phyloP scores from a whole-genome alignment of 1,140 invertebrate genomes.

The Bombus ignitus region DNA sequence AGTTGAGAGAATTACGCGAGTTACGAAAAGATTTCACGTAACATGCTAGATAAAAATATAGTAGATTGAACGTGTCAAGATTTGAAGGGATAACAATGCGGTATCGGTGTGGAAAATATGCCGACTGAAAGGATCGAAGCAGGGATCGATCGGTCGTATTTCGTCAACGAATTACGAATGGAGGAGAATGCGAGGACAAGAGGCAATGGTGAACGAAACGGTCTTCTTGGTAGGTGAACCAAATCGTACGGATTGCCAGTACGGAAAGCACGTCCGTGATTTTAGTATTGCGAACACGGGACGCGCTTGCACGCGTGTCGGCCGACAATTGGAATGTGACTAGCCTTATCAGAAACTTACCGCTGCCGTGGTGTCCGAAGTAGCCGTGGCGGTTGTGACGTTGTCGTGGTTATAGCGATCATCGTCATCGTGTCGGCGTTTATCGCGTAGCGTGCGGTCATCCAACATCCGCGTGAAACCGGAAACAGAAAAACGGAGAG shows the following conservation, averaged over 20 bases:
- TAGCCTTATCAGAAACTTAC: constrained; percentile 72
- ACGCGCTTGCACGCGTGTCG: constrained; percentile 42
- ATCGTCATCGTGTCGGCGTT: constrained; percentile 41
- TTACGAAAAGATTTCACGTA: no score
- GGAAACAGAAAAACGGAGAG: constrained; percentile 64
- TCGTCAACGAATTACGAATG: neutral
- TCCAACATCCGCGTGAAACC: constrained; percentile 70
- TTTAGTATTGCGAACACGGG: constrained; percentile 56
- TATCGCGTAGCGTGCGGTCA: constrained; percentile 55
- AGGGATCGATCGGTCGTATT: neutral
- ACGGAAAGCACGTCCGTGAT: constrained; percentile 6
- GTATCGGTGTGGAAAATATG: neutral
- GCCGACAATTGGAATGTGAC: constrained; percentile 63
- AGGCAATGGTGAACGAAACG: neutral
- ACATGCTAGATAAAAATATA: neutral
- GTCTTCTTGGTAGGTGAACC: neutral
- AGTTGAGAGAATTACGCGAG: no score
- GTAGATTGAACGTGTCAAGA: neutral
- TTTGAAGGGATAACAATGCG: neutral
- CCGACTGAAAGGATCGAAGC: neutral
- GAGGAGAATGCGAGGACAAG: neutral
- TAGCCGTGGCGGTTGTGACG: constrained; percentile 56
- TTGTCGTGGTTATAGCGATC: constrained; percentile 5
- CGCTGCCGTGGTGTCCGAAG: constrained; percentile 68
- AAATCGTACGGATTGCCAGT: neutral